Evolutionary conservation across 2,797 vertebrate genomes (phyloP).

Genomic region (Lithobates sylvaticus): DNA sequence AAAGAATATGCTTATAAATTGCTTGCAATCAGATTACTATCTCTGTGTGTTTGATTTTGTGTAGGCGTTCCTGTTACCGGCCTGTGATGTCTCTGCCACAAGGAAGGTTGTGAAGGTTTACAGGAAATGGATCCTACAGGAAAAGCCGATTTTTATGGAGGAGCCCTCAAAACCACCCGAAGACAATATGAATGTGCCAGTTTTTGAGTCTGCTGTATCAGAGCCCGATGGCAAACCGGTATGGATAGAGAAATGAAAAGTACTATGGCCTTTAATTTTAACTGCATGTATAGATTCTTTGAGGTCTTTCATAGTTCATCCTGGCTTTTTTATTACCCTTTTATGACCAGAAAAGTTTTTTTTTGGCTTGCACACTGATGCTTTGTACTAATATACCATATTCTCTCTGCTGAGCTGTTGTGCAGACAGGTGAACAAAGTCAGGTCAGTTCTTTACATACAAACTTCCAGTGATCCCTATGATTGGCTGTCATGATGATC

Average conservation of each 20-base stretch:
- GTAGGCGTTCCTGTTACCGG: constrained; percentile 94
- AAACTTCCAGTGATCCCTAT: no score
- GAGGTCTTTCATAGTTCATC: neutral
- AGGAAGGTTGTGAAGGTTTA: constrained; percentile 97
- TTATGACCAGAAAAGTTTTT: no score
- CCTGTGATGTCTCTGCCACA: constrained; percentile 90
- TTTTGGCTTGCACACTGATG: no score
- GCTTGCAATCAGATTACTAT: neutral
- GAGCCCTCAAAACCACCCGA: constrained; percentile 85
- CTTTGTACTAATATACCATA: no score
- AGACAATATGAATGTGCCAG: constrained; percentile 77
- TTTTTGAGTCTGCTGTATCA: constrained; percentile 71
- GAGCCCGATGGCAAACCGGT: constrained; percentile 78
- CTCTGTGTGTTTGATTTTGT: constrained; percentile 1
- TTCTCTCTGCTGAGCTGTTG: neutral
- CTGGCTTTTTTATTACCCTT: neutral
- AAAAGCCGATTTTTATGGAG: constrained; percentile 92
- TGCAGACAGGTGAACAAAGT: no score
- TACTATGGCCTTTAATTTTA: neutral
- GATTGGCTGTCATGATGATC: no score
- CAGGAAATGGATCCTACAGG: constrained; percentile 93
- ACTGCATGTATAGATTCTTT: neutral
- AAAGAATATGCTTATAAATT: neutral
- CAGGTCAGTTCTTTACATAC: neutral
- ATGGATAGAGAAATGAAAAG: constrained; percentile 29